phyloP scores from a whole-genome alignment of 2,113 vertebrate species.

The Ceratotherium simum region DNA sequence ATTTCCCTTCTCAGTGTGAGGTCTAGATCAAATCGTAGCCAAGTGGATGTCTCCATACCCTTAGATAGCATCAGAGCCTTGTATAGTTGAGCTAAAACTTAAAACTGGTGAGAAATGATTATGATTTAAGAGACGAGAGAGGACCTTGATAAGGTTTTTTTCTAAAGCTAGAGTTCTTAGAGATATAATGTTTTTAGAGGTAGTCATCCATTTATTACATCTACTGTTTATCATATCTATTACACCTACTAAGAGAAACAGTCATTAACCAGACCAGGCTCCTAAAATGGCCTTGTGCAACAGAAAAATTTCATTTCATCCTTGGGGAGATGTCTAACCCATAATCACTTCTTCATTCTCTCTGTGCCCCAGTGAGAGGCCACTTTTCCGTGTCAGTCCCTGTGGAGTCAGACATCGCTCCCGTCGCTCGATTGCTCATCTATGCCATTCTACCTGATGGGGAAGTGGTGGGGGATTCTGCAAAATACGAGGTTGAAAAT shows the following conservation, averaged over 20 bases:
- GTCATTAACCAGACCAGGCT: neutral
- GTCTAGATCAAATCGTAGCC: neutral
- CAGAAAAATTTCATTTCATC: neutral
- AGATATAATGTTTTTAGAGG: neutral
- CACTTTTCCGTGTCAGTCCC: constrained; percentile 82
- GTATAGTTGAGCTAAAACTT: neutral
- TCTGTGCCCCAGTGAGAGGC: constrained; percentile 82
- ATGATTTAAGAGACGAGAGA: neutral
- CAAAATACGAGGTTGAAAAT: constrained; percentile 85
- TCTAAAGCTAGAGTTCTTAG: neutral
- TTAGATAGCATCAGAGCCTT: neutral
- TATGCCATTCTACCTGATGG: constrained; percentile 88
- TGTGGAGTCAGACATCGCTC: constrained; percentile 85
- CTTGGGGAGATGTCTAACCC: neutral
- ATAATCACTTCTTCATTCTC: neutral
- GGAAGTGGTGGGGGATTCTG: constrained; percentile 91
- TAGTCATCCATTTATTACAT: neutral
- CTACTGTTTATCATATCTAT: neutral
- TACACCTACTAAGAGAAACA: neutral
- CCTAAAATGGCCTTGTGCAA: neutral
- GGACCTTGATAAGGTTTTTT: neutral
- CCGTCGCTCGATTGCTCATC: constrained; percentile 90
- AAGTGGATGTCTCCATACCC: neutral
- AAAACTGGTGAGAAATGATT: neutral
- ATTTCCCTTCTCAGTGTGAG: neutral